These are phyloP conservation scores for Psittacula cyanocephala DNA, from an alignment of 2,113 vertebrate species.

Conservation along the genomic window DNA sequence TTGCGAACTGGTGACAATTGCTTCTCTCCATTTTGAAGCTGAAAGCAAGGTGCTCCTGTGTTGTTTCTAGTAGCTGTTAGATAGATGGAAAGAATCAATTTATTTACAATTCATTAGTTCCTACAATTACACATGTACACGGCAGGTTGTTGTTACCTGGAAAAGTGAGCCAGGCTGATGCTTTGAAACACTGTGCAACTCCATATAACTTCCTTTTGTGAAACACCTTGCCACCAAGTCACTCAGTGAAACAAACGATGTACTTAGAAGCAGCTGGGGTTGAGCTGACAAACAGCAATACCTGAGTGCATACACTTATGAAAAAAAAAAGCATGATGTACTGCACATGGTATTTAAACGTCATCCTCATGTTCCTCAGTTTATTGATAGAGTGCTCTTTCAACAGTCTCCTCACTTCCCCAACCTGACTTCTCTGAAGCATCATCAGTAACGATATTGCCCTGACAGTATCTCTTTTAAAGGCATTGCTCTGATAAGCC, in stretches of 20 bases:
- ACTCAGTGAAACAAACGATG: neutral
- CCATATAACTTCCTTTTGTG: neutral
- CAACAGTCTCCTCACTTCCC: neutral
- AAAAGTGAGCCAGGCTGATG: neutral
- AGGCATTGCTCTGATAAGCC: neutral
- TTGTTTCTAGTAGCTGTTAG: neutral
- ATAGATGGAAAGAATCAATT: neutral
- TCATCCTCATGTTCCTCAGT: neutral
- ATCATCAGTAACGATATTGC: neutral
- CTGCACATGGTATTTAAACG: neutral
- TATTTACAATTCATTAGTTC: neutral
- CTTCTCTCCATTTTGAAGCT: neutral
- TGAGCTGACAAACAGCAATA: neutral
- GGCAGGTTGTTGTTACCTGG: neutral
- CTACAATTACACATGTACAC: neutral
- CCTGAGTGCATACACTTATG: neutral
- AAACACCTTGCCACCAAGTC: neutral
- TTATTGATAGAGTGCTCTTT: neutral
- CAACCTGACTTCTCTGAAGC: neutral
- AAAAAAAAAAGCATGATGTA: neutral
- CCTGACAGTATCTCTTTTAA: neutral
- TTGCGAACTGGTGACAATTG: neutral
- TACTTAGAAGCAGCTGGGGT: neutral
- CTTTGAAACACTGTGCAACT: neutral
- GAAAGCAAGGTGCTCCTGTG: neutral